These are phyloP conservation scores for Spizaetus ornatus DNA, from an alignment of 2,113 vertebrate species.

Conservation along the genomic window DNA sequence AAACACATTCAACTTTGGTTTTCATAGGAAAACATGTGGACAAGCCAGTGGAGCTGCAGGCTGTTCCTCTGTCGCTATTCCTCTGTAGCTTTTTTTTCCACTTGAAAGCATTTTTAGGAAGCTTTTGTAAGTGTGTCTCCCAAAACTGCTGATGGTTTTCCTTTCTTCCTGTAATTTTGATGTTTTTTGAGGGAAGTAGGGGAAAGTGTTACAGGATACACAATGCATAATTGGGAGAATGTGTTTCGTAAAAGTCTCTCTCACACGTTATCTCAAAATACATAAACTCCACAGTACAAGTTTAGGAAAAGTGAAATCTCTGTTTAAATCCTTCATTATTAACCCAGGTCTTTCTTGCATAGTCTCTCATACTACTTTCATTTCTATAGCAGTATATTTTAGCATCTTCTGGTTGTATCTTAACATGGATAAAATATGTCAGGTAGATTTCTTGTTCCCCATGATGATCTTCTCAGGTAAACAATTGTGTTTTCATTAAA, in stretches of 20 bases:
- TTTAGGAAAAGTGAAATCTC: not conserved
- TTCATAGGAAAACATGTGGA: not conserved
- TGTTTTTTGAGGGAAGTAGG: not conserved
- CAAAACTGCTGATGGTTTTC: not conserved
- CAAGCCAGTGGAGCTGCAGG: not conserved
- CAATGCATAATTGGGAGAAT: not conserved
- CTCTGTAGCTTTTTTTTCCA: too few species aligned
- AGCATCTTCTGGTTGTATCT: not conserved
- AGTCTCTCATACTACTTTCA: not conserved
- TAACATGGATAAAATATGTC: not conserved
- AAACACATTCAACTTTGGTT: not conserved
- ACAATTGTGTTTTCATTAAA: not conserved
- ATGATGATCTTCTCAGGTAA: not conserved
- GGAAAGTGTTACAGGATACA: not conserved
- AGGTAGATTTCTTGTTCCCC: not conserved
- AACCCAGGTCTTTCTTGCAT: not conserved
- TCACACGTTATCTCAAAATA: not conserved
- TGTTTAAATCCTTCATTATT: not conserved
- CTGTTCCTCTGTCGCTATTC: not conserved
- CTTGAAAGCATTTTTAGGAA: not conserved
- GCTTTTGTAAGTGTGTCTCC: not conserved
- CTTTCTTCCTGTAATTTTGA: not conserved
- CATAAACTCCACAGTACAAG: not conserved
- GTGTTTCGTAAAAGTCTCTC: not conserved
- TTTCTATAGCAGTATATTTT: not conserved